A percentile compares a stretch with the other conserved stretches of the same genome.
phyloP scores from a whole-genome alignment of 2,888 invertebrate genomes.

The Cyrtodaria siliqua region DNA sequence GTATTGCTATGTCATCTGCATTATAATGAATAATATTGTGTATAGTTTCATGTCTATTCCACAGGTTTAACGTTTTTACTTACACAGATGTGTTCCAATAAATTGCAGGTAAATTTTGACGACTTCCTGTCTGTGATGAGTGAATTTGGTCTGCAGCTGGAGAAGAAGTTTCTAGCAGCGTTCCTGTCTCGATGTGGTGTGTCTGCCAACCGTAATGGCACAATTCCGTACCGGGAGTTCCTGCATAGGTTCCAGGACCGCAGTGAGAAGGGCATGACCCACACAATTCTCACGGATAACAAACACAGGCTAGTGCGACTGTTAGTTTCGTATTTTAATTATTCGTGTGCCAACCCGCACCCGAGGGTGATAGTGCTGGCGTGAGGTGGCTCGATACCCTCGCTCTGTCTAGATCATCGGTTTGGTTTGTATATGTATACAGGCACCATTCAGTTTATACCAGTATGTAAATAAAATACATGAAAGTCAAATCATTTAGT shows the following conservation, averaged over 20 bases:
- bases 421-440: constrained; percentile 51
- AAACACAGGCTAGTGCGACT: constrained; percentile 82
- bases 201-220: constrained; percentile 74
- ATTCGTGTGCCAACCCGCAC: constrained; percentile 47
- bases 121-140: constrained; percentile 82
- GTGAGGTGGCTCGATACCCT: constrained; percentile 9
- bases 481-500: too few species aligned
- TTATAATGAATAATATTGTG: too few species aligned
- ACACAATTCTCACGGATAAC: constrained; percentile 82
- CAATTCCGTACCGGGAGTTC: constrained; percentile 84
- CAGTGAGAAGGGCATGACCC: constrained; percentile 84
- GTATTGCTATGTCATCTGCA: too few species aligned
- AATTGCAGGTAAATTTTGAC: constrained; percentile 77
- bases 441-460: constrained; percentile 22
- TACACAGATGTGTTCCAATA: too few species aligned
- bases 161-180: constrained; percentile 82
- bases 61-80: too few species aligned
- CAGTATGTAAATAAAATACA: too few species aligned
- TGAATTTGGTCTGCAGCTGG: constrained; percentile 80
- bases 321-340: constrained; percentile 59
- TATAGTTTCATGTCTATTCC: too few species aligned
- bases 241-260: constrained; percentile 85
- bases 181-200: constrained; percentile 84
- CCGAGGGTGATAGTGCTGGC: constrained; percentile 13
- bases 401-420: constrained; percentile 31